phyloP scores from a whole-genome alignment of 64 coral and sea anemone genomes.

The Dendrophyllia cribrosa region DNA sequence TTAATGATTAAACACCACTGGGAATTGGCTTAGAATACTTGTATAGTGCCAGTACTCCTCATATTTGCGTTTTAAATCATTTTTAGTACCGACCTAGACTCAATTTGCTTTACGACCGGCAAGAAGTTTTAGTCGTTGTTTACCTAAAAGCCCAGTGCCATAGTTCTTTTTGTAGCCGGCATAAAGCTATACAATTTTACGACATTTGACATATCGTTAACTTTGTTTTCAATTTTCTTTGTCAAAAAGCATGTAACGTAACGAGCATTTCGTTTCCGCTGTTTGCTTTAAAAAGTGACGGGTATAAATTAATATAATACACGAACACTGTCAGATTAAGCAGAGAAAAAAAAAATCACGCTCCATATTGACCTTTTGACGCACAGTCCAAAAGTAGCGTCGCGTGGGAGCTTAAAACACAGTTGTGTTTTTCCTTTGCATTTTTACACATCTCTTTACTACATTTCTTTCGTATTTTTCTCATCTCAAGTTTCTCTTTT shows the following conservation, averaged over 20 bases:
- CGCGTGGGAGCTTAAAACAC: too few relatives aligned
- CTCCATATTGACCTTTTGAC: too few relatives aligned
- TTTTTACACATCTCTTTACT: too few relatives aligned
- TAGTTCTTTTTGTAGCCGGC: not conserved
- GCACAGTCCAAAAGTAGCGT: too few relatives aligned
- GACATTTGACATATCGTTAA: constrained; percentile 33
- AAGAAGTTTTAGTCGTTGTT: not conserved
- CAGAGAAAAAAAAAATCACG: too few relatives aligned
- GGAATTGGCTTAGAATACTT: constrained; percentile 27
- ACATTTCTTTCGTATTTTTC: too few relatives aligned
- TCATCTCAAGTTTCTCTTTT: too few relatives aligned
- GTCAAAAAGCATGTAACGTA: constrained; percentile 14
- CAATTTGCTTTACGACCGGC: not conserved
- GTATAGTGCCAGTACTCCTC: too few relatives aligned
- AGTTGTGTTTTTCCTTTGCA: too few relatives aligned
- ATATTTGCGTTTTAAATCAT: not conserved
- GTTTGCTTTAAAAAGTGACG: constrained; percentile 5
- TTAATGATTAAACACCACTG: not conserved
- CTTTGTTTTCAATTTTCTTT: not conserved
- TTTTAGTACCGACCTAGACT: not conserved
- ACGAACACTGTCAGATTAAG: too few relatives aligned
- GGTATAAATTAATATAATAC: too few relatives aligned
- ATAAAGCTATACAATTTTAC: not conserved
- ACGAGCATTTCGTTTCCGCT: not conserved
- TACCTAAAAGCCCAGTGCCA: not conserved